phyloP scores from a whole-genome alignment of 2,888 invertebrate genomes.

The Leistus spinibarbis region DNA sequence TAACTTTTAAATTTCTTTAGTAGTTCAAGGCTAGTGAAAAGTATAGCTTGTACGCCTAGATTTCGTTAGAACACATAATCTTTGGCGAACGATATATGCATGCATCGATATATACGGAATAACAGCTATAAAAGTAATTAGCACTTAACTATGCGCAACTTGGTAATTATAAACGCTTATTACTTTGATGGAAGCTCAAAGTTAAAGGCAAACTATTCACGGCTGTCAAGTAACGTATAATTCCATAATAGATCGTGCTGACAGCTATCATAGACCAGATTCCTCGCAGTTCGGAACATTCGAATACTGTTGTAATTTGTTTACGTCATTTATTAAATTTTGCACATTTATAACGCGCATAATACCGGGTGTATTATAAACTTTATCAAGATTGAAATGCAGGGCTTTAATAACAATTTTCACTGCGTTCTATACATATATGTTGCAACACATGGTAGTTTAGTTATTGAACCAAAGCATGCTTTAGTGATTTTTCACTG shows the following conservation, averaged over 20 bases:
- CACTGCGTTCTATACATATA: background rate
- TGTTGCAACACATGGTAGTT: background rate
- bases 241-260: constrained; percentile 16
- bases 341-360: background rate
- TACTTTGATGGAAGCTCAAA: constrained; percentile 19
- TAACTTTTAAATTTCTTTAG: too few relatives aligned
- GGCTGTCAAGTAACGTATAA: constrained; percentile 2
- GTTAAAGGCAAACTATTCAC: constrained; percentile 15
- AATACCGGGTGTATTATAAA: background rate
- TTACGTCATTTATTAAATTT: background rate
- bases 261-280: constrained; percentile 19
- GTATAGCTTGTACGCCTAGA: too few relatives aligned
- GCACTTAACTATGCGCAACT: constrained; percentile 27
- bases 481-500: background rate
- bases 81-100: background rate
- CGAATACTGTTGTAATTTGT: background rate
- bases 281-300: constrained; percentile 3
- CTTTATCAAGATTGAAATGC: background rate
- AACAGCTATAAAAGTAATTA: constrained; percentile 18
- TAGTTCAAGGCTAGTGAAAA: too few relatives aligned
- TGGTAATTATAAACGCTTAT: constrained; percentile 24
- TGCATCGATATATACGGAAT: background rate
- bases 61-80: too few relatives aligned
- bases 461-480: background rate
- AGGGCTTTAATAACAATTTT: background rate